Evolutionary conservation across 2,113 vertebrate genomes (phyloP).

Genomic region (Vanacampus margaritifer): DNA sequence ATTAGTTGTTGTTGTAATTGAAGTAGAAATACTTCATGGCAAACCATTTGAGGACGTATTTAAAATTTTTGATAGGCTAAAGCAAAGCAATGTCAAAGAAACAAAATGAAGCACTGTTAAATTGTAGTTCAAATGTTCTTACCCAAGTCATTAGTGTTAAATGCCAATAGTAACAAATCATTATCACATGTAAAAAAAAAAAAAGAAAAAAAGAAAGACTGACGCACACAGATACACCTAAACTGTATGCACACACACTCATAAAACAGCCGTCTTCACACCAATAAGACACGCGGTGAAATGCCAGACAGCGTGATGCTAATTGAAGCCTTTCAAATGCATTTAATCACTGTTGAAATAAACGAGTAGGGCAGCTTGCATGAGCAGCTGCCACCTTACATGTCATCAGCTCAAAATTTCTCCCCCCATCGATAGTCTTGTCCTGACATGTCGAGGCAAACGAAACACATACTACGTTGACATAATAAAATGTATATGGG

Average conservation of each 20-base stretch:
- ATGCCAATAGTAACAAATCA: neutral
- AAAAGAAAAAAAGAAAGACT: neutral
- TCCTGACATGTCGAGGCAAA: constrained; percentile 21
- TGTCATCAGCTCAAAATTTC: constrained; percentile 40
- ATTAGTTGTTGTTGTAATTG: no score
- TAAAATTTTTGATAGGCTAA: no score
- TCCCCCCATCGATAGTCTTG: constrained; percentile 19
- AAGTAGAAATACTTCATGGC: no score
- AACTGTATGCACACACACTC: no score
- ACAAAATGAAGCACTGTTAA: no score
- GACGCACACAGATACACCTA: neutral
- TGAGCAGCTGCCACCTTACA: constrained; percentile 48
- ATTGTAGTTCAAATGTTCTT: no score
- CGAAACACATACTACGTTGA: neutral
- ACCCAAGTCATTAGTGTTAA: neutral
- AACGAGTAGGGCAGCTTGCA: constrained; percentile 52
- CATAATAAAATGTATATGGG: neutral
- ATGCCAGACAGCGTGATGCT: constrained; percentile 42
- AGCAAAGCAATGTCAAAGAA: no score
- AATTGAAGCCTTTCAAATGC: constrained; percentile 49
- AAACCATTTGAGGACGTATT: no score
- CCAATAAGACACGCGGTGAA: constrained; percentile 32
- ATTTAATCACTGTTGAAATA: constrained; percentile 58
- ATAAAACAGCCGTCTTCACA: constrained; percentile 1
- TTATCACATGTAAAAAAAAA: neutral